phyloP scores from a whole-genome alignment of 1,140 invertebrate species.

The Lutraria rhynchaena region DNA sequence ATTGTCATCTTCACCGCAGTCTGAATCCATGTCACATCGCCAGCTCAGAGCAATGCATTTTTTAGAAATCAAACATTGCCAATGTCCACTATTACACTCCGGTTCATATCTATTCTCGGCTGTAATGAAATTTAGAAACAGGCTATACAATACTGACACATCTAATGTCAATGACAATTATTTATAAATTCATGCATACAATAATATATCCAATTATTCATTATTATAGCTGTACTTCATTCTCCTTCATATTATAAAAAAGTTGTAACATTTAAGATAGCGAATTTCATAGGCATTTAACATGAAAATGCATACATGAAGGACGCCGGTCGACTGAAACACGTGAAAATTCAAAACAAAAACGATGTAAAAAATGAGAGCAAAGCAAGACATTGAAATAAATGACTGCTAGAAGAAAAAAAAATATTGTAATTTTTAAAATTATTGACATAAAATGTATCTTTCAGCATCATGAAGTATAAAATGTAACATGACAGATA shows the following conservation, averaged over 20 bases:
- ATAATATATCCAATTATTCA: background rate
- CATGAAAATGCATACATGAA: too few species aligned
- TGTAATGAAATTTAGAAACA: background rate
- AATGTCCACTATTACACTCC: slow-evolving; percentile 27
- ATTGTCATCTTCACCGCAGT: slow-evolving; percentile 25
- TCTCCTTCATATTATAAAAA: background rate
- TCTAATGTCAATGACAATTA: background rate
- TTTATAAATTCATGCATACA: background rate
- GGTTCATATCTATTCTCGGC: background rate
- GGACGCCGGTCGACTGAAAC: too few species aligned
- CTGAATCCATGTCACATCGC: slow-evolving; percentile 50
- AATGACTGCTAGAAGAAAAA: too few species aligned
- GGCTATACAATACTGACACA: too few species aligned
- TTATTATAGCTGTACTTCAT: background rate
- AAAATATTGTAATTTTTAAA: too few species aligned
- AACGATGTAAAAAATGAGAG: too few species aligned
- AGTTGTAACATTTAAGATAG: too few species aligned
- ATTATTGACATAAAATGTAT: too few species aligned
- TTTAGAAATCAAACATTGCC: background rate
- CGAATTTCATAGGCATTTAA: too few species aligned
- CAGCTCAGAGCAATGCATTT: slow-evolving; percentile 58
- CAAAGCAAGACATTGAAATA: too few species aligned
- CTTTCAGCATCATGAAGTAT: too few species aligned
- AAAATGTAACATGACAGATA: background rate
- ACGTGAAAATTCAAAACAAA: too few species aligned